phyloP scores from a whole-genome alignment of 2,888 invertebrate species.

The Tinea semifulvella region DNA sequence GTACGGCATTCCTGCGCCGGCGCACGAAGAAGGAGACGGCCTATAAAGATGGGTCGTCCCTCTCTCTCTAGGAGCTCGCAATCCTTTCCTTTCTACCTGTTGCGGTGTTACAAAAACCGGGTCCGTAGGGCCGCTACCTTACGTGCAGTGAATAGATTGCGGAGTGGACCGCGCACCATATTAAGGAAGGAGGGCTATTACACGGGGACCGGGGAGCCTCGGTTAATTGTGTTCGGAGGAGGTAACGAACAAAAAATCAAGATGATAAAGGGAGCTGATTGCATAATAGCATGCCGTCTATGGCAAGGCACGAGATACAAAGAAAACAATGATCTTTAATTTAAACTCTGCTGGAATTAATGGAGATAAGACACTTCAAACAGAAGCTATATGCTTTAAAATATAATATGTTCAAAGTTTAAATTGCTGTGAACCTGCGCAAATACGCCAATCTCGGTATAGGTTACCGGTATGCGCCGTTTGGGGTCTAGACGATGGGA shows the following conservation, averaged over 20 bases:
- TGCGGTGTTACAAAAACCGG: constrained; percentile 66
- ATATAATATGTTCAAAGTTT: too few relatives aligned
- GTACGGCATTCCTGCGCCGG: constrained; percentile 62
- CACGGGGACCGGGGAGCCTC: constrained; percentile 4
- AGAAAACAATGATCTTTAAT: constrained; percentile 8
- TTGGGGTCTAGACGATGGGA: too few relatives aligned
- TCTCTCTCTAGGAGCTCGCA: constrained; percentile 52
- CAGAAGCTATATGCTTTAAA: too few relatives aligned
- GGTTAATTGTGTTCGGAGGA: constrained; percentile 18
- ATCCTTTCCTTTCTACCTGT: constrained; percentile 68
- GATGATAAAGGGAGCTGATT: constrained; percentile 47
- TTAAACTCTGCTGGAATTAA: not conserved
- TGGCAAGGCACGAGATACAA: constrained; percentile 30
- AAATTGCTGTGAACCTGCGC: too few relatives aligned
- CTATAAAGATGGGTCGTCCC: constrained; percentile 31
- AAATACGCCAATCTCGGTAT: too few relatives aligned
- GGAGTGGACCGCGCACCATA: constrained; percentile 29
- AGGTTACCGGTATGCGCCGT: too few relatives aligned
- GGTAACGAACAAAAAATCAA: constrained; percentile 40
- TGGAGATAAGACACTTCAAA: not conserved
- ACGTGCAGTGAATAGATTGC: constrained; percentile 65
- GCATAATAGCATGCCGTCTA: constrained; percentile 52
- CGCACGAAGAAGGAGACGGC: constrained; percentile 39
- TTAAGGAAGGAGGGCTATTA: constrained; percentile 8
- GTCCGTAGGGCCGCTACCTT: constrained; percentile 66